phyloP scores from a whole-genome alignment of 2,797 vertebrate genomes.

The Austrolebias charrua region DNA sequence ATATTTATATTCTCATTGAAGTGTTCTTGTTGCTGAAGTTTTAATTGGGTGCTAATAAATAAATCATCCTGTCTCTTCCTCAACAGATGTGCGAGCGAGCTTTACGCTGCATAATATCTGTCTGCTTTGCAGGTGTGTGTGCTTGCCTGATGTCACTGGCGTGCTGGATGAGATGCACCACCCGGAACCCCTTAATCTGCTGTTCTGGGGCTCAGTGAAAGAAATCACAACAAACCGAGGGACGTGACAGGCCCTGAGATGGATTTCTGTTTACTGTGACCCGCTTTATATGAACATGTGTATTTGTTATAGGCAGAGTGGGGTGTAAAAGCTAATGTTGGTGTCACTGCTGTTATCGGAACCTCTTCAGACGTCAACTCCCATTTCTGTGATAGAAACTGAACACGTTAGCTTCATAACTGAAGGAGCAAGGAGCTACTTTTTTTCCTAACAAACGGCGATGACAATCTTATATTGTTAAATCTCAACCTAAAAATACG shows the following conservation, averaged over 20 bases:
- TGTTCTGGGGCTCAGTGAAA: slow-evolving; percentile 51
- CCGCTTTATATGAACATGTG: slow-evolving; percentile 50
- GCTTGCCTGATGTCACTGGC: slow-evolving; percentile 64
- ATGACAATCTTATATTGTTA: background rate
- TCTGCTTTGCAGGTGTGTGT: slow-evolving; percentile 71
- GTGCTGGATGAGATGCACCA: slow-evolving; percentile 62
- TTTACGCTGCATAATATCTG: slow-evolving; percentile 71
- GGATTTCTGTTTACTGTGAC: slow-evolving; percentile 53
- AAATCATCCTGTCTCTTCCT: slow-evolving; percentile 80
- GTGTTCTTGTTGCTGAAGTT: slow-evolving; percentile 82
- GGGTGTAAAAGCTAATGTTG: slow-evolving; percentile 16
- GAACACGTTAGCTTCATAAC: background rate
- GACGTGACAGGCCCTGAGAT: slow-evolving; percentile 56
- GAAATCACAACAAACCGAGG: slow-evolving; percentile 60
- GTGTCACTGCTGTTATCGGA: slow-evolving; percentile 18
- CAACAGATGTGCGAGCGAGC: slow-evolving; percentile 77
- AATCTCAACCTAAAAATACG: background rate
- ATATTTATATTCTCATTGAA: slow-evolving; percentile 84
- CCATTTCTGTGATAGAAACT: slow-evolving; percentile 5
- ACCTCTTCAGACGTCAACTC: background rate
- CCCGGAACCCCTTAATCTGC: slow-evolving; percentile 68
- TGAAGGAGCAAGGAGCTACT: slow-evolving; percentile 10
- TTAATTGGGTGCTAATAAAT: slow-evolving; percentile 84
- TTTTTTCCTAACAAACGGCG: slow-evolving; percentile 3
- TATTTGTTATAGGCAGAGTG: slow-evolving; percentile 19